Conservation (phyloP, 2,888 invertebrate genomes). For the Magallana nippona region DNA sequence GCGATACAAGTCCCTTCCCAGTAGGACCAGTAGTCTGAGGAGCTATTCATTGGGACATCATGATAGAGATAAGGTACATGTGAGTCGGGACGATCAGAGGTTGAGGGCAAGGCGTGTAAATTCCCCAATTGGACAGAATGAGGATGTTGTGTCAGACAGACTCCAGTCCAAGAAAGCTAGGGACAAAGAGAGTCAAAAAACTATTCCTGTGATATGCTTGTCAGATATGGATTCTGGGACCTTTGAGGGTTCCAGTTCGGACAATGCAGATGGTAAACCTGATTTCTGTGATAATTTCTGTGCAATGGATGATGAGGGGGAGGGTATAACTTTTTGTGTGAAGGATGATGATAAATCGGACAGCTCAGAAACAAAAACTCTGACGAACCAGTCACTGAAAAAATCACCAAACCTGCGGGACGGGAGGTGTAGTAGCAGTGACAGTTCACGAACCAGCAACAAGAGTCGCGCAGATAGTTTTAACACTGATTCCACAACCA, state of each 20-base stretch:
- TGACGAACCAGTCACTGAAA: conserved; percentile 35
- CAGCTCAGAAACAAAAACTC: conserved; percentile 37
- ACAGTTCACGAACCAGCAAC: conserved; percentile 77
- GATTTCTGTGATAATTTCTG: conserved; percentile 46
- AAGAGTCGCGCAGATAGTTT: conserved; percentile 82
- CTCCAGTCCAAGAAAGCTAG: background rate
- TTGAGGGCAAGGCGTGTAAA: background rate
- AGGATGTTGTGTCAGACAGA: background rate
- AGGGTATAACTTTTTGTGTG: conserved; percentile 34
- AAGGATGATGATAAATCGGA: conserved; percentile 30
- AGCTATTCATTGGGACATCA: conserved; percentile 45
- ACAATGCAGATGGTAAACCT: conserved; percentile 21
- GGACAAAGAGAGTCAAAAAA: conserved; percentile 9
- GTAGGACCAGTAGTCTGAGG: conserved; percentile 55
- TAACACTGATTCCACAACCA: conserved; percentile 87
- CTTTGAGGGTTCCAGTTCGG: background rate
- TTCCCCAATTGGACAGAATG: background rate
- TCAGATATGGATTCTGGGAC: conserved; percentile 36
- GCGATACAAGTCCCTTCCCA: conserved; percentile 59
- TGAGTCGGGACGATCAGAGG: conserved; percentile 9
- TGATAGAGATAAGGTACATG: background rate
- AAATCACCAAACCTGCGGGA: conserved; percentile 54
- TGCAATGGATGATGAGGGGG: conserved; percentile 38
- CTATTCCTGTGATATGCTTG: conserved; percentile 47
- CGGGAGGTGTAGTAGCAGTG: conserved; percentile 72